These are phyloP conservation scores for Phalera bucephala DNA, from an alignment of 2,888 invertebrate genomes.

Conservation along the genomic window DNA sequence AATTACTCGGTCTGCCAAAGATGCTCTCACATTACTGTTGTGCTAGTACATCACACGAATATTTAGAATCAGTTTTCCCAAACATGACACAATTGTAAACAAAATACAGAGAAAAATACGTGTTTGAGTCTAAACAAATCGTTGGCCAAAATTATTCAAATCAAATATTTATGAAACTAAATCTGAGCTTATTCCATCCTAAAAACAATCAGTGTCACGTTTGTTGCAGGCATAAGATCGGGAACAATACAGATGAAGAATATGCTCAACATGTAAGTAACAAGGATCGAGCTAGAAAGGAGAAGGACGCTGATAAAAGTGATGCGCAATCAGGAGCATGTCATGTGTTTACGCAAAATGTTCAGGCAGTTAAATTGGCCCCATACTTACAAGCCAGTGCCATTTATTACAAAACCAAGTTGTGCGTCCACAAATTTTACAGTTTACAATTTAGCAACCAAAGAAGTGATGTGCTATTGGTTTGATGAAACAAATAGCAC, in stretches of 20 bases:
- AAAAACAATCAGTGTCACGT: background rate
- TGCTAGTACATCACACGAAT: background rate
- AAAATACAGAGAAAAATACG: background rate
- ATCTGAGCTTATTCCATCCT: background rate
- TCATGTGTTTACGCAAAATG: constrained; percentile 6
- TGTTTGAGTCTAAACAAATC: background rate
- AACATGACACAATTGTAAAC: background rate
- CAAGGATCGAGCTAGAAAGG: background rate
- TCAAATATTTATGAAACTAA: background rate
- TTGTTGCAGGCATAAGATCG: background rate
- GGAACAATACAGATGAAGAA: background rate
- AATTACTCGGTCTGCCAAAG: background rate
- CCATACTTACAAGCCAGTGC: constrained; percentile 5
- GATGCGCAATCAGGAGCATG: background rate
- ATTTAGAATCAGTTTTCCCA: background rate
- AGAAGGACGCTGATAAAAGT: constrained; percentile 1
- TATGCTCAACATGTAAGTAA: background rate
- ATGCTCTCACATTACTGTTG: background rate
- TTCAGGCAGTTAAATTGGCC: constrained; percentile 6
- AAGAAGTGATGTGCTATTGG: constrained; percentile 6
- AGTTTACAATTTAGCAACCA: constrained; percentile 5
- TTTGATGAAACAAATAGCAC: constrained; percentile 5
- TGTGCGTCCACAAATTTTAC: constrained; percentile 8
- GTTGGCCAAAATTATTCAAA: background rate
- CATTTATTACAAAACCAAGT: constrained; percentile 7